Base-by-base conservation (phyloP, 2,113 vertebrate genomes). In the Pterophyllum scalare region DNA sequence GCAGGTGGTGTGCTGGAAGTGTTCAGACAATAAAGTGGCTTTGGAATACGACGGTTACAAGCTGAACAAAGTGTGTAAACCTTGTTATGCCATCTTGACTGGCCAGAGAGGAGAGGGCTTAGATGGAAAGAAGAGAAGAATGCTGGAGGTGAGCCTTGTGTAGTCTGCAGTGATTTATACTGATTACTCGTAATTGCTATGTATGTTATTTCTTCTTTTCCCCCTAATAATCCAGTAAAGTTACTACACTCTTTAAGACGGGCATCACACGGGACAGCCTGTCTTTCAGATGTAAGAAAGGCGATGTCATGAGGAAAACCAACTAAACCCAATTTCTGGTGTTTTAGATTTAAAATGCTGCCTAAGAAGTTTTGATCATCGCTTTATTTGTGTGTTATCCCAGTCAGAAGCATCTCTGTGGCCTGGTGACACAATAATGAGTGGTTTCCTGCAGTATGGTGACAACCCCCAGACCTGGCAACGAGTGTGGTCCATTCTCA, bases 1-100 rank as follows among this genome's bases (percentile, higher is more conserved):
- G 14, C 86, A 99, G 98, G 98, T 99, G 90, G 98, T 99, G 83
- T 99, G 98, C 82, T 97, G 97, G 97, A 99, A 97, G 91, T 99
- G 98, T 92, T 99, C 98, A 7, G 98, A 99, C 91, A 95, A 98
- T 88, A 99, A 99, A 93, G 96, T 94, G 75, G 91, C 97, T 35
- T 94, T 99, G 0, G 95, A 96, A 81, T 99, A 99, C 2, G 98
- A 99, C 3, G 90, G 96, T 1, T 97, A 97, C 86, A 98, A 97
- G 85, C 77, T 96, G 81, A 99, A 96, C 90, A 98, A 97, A 94
- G 98, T 99, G 28, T 99, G 98, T 83, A 98, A 97, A 89, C 95
- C 98, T 87, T 99, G 98, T 75, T 98, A 95, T 83, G 92, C 93
- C 31, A 93, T 97, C 83, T 95, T 99, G 91, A 96, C 79, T 9